These are phyloP conservation scores for Asteroscopus sphinx DNA, from an alignment of 2,888 invertebrate genomes.

Conservation along the genomic window DNA sequence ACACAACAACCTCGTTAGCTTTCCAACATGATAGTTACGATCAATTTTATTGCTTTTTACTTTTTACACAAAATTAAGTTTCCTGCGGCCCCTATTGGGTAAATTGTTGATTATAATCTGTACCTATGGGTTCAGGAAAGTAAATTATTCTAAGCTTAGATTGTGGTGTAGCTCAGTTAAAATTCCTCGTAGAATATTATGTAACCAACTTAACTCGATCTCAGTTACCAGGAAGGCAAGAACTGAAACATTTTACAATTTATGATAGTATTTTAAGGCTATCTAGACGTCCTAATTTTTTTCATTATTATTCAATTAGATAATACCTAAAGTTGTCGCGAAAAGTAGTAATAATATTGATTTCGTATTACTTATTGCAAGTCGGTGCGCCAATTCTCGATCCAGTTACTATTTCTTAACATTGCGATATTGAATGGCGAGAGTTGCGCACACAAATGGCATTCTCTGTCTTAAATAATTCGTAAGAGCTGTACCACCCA, in stretches of 20 bases:
- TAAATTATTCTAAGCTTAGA: slow-evolving; percentile 67
- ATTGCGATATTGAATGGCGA: slow-evolving; percentile 80
- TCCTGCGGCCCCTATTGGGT: slow-evolving; percentile 66
- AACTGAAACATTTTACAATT: slow-evolving; percentile 25
- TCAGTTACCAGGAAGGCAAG: slow-evolving; percentile 38
- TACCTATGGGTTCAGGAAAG: slow-evolving; percentile 65
- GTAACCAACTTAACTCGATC: slow-evolving; percentile 40
- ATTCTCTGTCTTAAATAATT: slow-evolving; percentile 67
- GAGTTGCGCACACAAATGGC: slow-evolving; percentile 73
- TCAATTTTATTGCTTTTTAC: slow-evolving; percentile 78
- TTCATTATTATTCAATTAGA: slow-evolving; percentile 17
- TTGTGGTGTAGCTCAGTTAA: slow-evolving; percentile 53
- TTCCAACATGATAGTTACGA: slow-evolving; percentile 78
- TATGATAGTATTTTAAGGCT: slow-evolving; percentile 13
- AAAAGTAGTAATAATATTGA: slow-evolving; percentile 62
- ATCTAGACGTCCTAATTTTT: not conserved
- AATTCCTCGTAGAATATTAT: slow-evolving; percentile 44
- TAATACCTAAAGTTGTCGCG: slow-evolving; percentile 16
- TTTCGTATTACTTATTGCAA: slow-evolving; percentile 69
- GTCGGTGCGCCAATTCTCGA: slow-evolving; percentile 74
- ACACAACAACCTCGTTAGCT: slow-evolving; percentile 78
- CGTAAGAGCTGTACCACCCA: slow-evolving; percentile 54
- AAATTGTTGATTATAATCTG: slow-evolving; percentile 77
- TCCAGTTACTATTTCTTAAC: slow-evolving; percentile 82
- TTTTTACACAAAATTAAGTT: slow-evolving; percentile 71